A percentile compares a stretch with the other conserved stretches of the same genome.
These are phyloP conservation scores for Drosophila kanapiae DNA, from an alignment of 1,140 invertebrate genomes.

Conservation along the genomic window DNA sequence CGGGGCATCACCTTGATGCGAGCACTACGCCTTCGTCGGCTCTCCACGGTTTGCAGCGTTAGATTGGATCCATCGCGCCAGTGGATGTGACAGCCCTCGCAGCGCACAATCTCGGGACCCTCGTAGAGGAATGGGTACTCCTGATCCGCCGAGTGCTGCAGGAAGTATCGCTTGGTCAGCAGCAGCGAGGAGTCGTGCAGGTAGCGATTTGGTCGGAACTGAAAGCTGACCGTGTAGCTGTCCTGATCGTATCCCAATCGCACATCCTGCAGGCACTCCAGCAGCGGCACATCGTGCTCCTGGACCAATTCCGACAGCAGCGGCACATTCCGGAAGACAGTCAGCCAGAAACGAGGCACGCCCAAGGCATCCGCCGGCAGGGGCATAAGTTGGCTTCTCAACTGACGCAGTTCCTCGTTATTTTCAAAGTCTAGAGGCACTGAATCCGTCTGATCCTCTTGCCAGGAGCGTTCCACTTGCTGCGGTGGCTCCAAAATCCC, in stretches of 20 bases:
- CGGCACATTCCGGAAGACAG: slow-evolving; percentile 96
- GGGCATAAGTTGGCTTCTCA: slow-evolving; percentile 43
- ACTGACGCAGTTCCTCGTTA: slow-evolving; percentile 83
- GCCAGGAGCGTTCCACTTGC: slow-evolving; percentile 91
- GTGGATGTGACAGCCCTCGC: slow-evolving; percentile 95
- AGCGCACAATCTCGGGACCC: slow-evolving; percentile 97
- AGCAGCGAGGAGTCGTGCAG: slow-evolving; percentile 96
- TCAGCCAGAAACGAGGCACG: slow-evolving; percentile 98
- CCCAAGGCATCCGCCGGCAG: slow-evolving; percentile 89
- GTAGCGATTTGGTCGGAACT: slow-evolving; percentile 97
- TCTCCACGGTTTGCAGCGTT: slow-evolving; percentile 97
- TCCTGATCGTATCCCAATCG: slow-evolving; percentile 90
- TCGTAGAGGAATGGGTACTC: slow-evolving; percentile 97
- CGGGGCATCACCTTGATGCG: slow-evolving; percentile 96
- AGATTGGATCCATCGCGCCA: slow-evolving; percentile 98
- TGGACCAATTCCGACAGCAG: slow-evolving; percentile 96
- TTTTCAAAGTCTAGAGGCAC: slow-evolving; percentile 52
- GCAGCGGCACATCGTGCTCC: slow-evolving; percentile 97
- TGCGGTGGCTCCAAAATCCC: slow-evolving; percentile 94
- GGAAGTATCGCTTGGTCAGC: slow-evolving; percentile 97
- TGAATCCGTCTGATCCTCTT: slow-evolving; percentile 88
- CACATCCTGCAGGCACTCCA: slow-evolving; percentile 96
- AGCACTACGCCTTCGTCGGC: slow-evolving; percentile 95
- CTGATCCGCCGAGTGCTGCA: slow-evolving; percentile 96
- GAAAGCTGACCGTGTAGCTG: slow-evolving; percentile 91